Percentiles rank a stretch among this genome's conserved stretches.
Conservation (phyloP, 2,797 vertebrate genomes). For the Leptodactylus fallax region DNA sequence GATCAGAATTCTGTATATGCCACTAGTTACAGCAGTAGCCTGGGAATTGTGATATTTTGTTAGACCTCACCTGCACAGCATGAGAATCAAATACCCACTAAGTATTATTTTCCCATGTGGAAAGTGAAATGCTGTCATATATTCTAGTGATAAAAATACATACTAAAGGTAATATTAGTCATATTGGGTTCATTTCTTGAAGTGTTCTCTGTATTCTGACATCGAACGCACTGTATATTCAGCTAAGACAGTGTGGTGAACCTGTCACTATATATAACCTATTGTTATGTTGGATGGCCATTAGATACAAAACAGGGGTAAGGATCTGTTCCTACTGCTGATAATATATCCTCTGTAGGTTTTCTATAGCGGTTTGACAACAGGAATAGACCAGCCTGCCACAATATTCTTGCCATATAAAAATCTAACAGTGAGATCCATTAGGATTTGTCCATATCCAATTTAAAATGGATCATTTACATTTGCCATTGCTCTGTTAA, state of each 20-base stretch:
- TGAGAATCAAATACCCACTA: neutral
- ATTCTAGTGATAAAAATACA: conserved; percentile 7
- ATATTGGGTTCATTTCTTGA: neutral
- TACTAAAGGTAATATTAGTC: neutral
- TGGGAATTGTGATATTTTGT: conserved; percentile 43
- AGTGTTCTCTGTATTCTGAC: neutral
- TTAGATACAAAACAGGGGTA: neutral
- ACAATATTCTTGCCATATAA: neutral
- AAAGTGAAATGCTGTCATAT: neutral
- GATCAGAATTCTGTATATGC: conserved; percentile 4
- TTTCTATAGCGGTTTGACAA: neutral
- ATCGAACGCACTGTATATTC: neutral
- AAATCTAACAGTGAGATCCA: neutral
- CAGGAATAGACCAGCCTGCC: neutral
- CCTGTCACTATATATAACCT: neutral
- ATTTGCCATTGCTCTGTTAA: no score
- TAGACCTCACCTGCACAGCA: conserved; percentile 36
- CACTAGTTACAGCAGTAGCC: conserved; percentile 33
- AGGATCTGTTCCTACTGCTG: neutral
- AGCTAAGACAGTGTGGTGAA: neutral
- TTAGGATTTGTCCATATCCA: no score
- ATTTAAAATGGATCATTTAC: no score
- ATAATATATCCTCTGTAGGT: neutral
- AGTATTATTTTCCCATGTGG: conserved; percentile 44
- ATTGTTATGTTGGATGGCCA: neutral